Evolutionary conservation across 1,140 invertebrate genomes (phyloP), one percentile per base, ranked within the genome.

Genomic region (Schlechtendalia chinensis): DNA sequence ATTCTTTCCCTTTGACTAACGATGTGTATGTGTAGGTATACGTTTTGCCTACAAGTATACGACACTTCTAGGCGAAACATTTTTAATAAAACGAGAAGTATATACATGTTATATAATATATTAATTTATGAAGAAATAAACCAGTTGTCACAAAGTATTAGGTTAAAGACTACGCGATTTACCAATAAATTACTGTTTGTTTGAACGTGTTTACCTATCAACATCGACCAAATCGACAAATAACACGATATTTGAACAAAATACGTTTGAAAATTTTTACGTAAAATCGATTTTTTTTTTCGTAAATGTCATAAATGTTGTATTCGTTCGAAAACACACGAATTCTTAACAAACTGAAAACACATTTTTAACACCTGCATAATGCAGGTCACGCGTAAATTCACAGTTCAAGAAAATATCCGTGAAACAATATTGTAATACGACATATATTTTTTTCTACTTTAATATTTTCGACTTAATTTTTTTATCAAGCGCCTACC

Each of bases 1-100:
- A 75, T 75, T 75, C 72, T 59, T 75, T 75, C 54, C 71, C 72
- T 75, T 59, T 75, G 54, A 75, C 54, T 58, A 59, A 75, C 29
- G 50, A 29, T 29, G 54, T 29, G 32, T 29, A 32, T 12, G 14
- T 5, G 19, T 17, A 16, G 24, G 12, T 11, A 61, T 14, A 5
- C 16, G 2, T 19, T 32, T 17, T 32, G 12, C 29, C 32, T 11
- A 10, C n/a, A n/a, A n/a, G n/a, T 71, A 53, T 27, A 27, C 27
- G 3, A 29, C 24, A 71, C 47, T 11, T 71, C 14, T 71, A 8
- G 6, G 2, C n/a, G 22, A 24, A 69, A 47, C 8, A 12, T 72
- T 53, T 53, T 27, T 50, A 11, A 54, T 1, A 10, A 12, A 54
- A 72, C 24, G 54, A 27, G 24, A 72, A 54, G 17, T 72, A n/a